Base-by-base conservation (phyloP, 92 coral and sea anemone genomes). In the Micromussa lordhowensis region DNA sequence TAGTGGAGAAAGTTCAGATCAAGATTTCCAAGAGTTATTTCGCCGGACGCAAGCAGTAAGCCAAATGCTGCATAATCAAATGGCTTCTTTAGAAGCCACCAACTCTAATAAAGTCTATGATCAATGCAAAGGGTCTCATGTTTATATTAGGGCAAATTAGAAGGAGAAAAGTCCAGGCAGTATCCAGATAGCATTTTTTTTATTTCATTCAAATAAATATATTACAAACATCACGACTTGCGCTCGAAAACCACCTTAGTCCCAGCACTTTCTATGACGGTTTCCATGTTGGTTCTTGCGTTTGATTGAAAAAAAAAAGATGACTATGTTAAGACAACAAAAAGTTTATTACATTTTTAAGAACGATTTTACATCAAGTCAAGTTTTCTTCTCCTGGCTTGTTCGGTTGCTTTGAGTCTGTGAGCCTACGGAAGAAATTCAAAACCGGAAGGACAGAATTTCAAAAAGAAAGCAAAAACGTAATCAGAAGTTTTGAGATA, bases 391-490 rank as follows among this genome's bases (percentile, higher is more conserved):
- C 74, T 68, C 74, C 19, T 68, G 19, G 30, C 34, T 22, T 68
- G 74, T 68, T 16, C 32, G 74, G 74, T 28, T 68, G 74, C 74
- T 68, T 68, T 28, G 74, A 68, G 34, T 68, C 74, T 68, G 74
- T 68, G 74, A 68, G 74, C 74, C 74, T 68, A 68, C 74, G n/a
- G 74, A 68, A 68, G 74, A 68, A 68, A 68, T 28, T 68, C 74
- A 68, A 68, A 68, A 68, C 31, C 19, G 74, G 74, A 68, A 68
- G 74, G 74, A 32, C 74, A 22, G 30, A 68, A 68, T 68, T 68
- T 68, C 34, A 68, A 68, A 68, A 3, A 68, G 74, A 68, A 68
- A 68, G 74, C 74, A 68, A 68, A 68, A 68, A 68, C 74, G 74
- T 68, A 12, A 68, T 49, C 54, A 49, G 54, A 49, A 49, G 54